These are phyloP conservation scores for Xenops minutus DNA, from an alignment of 2,797 vertebrate genomes.

Conservation along the genomic window DNA sequence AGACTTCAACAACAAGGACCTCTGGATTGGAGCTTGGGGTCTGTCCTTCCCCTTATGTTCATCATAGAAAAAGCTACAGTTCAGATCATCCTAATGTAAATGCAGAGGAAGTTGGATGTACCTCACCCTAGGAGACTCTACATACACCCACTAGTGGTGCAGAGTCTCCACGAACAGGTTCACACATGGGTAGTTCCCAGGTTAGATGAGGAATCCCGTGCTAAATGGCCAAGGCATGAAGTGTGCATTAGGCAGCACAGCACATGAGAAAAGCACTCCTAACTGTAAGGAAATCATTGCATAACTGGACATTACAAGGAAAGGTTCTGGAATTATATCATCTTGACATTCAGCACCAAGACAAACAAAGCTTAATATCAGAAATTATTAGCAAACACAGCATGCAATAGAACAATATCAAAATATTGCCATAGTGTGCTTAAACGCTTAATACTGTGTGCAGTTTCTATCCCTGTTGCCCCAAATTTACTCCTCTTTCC, in stretches of 20 bases:
- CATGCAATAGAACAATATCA: background rate
- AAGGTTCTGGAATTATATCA: background rate
- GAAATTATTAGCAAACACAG: background rate
- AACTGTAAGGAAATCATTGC: background rate
- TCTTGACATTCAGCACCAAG: background rate
- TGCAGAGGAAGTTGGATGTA: background rate
- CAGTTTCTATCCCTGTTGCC: background rate
- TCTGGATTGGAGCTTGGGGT: background rate
- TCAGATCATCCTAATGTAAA: background rate
- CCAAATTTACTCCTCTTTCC: background rate
- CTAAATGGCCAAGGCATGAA: background rate
- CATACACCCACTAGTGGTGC: background rate
- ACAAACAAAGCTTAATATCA: background rate
- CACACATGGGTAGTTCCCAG: background rate
- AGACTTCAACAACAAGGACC: background rate
- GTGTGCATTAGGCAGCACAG: fast-evolving
- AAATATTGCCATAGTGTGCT: background rate
- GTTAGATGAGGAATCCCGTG: background rate
- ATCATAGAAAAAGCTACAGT: background rate
- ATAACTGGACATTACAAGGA: background rate
- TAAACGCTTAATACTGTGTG: background rate
- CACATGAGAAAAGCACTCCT: fast-evolving
- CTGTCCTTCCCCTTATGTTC: background rate
- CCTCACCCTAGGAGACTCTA: background rate
- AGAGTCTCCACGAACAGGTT: background rate